Conservation (phyloP, 1,140 invertebrate species). For the Drosophila sturtevanti region DNA sequence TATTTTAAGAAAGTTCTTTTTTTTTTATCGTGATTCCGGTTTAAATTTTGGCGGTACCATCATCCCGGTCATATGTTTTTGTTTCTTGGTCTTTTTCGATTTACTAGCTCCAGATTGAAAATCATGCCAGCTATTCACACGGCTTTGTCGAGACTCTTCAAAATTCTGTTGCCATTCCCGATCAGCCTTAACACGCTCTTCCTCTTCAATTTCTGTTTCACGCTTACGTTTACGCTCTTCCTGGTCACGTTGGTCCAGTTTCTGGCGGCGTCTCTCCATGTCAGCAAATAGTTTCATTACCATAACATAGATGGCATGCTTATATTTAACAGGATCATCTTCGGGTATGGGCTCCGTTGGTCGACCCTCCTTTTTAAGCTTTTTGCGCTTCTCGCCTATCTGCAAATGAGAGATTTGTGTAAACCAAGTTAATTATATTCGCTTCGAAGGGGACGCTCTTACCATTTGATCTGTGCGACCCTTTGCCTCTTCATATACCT, state of each 20-base stretch:
- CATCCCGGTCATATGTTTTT: constrained; percentile 87
- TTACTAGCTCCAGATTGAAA: constrained; percentile 91
- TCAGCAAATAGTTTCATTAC: constrained; percentile 99
- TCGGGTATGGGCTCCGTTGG: constrained; percentile 91
- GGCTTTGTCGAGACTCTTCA: constrained; percentile 97
- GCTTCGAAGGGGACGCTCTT: constrained; percentile 28
- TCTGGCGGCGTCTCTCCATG: constrained; percentile 94
- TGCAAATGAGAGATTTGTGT: constrained; percentile 82
- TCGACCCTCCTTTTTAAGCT: constrained; percentile 96
- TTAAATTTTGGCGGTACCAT: constrained; percentile 97
- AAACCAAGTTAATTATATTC: not conserved
- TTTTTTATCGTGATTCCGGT: constrained; percentile 92
- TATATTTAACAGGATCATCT: constrained; percentile 96
- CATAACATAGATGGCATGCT: constrained; percentile 97
- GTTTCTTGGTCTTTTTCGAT: constrained; percentile 89
- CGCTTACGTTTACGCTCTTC: constrained; percentile 97
- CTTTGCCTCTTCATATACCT: constrained; percentile 98
- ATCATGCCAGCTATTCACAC: constrained; percentile 97
- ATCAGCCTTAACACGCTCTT: constrained; percentile 93
- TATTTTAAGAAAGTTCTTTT: constrained; percentile 78
- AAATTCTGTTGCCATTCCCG: constrained; percentile 99
- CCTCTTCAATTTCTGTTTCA: constrained; percentile 96
- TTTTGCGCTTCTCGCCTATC: constrained; percentile 97
- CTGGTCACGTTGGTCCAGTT: constrained; percentile 93
- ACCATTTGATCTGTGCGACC: constrained; percentile 96